These are phyloP conservation scores for Xylophagus ater DNA, from an alignment of 2,888 invertebrate genomes.

Conservation along the genomic window DNA sequence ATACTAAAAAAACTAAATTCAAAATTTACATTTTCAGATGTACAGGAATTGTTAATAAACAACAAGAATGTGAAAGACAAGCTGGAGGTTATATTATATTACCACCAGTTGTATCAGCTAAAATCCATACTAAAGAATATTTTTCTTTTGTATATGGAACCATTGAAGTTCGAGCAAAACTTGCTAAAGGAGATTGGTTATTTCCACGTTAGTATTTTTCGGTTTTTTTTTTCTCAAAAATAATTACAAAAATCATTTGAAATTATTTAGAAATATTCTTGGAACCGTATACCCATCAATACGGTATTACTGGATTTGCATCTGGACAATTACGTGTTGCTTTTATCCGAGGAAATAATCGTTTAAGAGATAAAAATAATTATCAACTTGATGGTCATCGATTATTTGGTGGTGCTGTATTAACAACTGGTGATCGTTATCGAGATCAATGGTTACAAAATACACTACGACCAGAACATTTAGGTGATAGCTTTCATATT, in stretches of 20 bases:
- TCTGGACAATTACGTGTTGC: conserved; percentile 64
- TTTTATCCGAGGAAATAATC: conserved; percentile 52
- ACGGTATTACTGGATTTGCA: conserved; percentile 47
- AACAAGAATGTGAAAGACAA: conserved; percentile 31
- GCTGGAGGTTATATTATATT: conserved; percentile 42
- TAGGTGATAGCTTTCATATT: conserved; percentile 52
- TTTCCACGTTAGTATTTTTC: conserved; percentile 50
- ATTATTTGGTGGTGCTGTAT: conserved; percentile 27
- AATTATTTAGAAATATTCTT: conserved; percentile 46
- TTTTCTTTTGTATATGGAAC: conserved; percentile 61
- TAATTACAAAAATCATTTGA: neutral
- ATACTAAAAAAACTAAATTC: neutral
- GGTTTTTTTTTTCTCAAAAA: neutral
- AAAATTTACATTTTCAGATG: conserved; percentile 35
- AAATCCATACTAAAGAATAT: conserved; percentile 47
- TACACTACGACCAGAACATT: conserved; percentile 35
- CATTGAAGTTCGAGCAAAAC: conserved; percentile 55
- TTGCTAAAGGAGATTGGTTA: conserved; percentile 69
- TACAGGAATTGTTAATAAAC: conserved; percentile 40
- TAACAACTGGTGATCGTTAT: conserved; percentile 28
- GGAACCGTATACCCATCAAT: conserved; percentile 51
- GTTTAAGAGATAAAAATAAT: conserved; percentile 23
- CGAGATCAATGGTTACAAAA: conserved; percentile 39
- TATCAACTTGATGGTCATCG: conserved; percentile 26
- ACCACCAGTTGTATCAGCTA: conserved; percentile 56